phyloP scores from a whole-genome alignment of 1,140 invertebrate species.

The Heliconius congener region DNA sequence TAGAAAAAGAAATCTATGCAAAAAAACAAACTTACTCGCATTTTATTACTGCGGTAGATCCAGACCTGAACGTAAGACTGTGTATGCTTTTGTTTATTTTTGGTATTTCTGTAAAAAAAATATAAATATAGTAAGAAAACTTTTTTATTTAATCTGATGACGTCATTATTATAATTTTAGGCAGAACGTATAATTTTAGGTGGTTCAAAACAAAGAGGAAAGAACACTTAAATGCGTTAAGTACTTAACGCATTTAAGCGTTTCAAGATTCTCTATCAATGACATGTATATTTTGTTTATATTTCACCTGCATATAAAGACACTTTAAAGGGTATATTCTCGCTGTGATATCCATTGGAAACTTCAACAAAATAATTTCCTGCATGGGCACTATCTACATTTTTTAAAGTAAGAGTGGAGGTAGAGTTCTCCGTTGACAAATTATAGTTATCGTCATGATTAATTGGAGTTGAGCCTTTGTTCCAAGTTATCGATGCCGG shows the following conservation, averaged over 20 bases:
- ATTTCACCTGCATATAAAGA: not conserved
- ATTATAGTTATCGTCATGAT: constrained; percentile 28
- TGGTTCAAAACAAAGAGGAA: too few species aligned
- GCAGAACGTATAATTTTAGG: too few species aligned
- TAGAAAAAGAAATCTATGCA: too few species aligned
- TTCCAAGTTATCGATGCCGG: constrained; percentile 44
- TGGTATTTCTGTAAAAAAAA: not conserved
- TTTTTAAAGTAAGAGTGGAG: constrained; percentile 40
- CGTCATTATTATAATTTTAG: too few species aligned
- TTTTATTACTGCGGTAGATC: constrained; percentile 3
- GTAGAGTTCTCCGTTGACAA: constrained; percentile 32
- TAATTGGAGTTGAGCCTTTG: constrained; percentile 32
- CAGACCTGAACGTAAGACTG: not conserved
- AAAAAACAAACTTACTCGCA: not conserved
- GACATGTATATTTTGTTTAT: not conserved
- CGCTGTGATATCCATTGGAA: constrained; percentile 34
- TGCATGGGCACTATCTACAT: constrained; percentile 30
- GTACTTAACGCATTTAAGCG: too few species aligned
- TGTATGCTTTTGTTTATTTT: constrained; percentile 32
- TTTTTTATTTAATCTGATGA: too few species aligned
- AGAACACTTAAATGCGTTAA: too few species aligned
- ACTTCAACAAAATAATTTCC: constrained; percentile 43
- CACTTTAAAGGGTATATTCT: constrained; percentile 17
- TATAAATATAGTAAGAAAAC: not conserved
- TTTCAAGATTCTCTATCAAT: too few species aligned